Percentiles rank a stretch among this genome's conserved stretches.
Evolutionary conservation across 2,113 vertebrate genomes (phyloP).

Genomic region (Thalassarche chlororhynchos): DNA sequence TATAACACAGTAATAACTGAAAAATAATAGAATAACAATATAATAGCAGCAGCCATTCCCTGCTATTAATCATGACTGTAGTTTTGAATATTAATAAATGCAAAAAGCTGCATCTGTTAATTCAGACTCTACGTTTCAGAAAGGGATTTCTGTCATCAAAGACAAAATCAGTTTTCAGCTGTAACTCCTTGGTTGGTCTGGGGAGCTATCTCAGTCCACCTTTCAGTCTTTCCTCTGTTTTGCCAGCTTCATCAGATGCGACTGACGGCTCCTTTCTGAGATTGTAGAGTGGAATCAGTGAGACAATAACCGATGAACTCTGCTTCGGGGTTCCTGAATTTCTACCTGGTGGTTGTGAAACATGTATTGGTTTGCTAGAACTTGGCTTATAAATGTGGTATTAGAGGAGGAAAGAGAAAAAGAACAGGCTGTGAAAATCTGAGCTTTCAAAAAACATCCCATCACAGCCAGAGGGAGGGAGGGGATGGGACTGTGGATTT

Average conservation of each 20-base stretch:
- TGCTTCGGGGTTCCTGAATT: not conserved
- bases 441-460: not conserved
- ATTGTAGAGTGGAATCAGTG: not conserved
- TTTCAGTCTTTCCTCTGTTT: not conserved
- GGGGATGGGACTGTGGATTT: not conserved
- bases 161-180: not conserved
- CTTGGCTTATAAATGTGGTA: not conserved
- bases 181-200: not conserved
- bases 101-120: not conserved
- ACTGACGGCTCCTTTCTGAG: not conserved
- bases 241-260: not conserved
- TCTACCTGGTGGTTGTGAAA: not conserved
- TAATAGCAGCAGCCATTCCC: not conserved
- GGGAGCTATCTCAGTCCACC: not conserved
- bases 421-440: not conserved
- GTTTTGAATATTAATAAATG: not conserved
- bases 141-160: not conserved
- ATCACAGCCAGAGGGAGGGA: not conserved
- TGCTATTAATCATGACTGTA: not conserved
- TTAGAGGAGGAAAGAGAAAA: not conserved
- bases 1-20: not conserved
- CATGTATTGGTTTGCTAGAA: not conserved
- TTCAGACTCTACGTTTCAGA: not conserved
- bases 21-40: not conserved
- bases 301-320: not conserved